phyloP scores from a whole-genome alignment of 2,113 vertebrate genomes.

The Tetrao urogallus region DNA sequence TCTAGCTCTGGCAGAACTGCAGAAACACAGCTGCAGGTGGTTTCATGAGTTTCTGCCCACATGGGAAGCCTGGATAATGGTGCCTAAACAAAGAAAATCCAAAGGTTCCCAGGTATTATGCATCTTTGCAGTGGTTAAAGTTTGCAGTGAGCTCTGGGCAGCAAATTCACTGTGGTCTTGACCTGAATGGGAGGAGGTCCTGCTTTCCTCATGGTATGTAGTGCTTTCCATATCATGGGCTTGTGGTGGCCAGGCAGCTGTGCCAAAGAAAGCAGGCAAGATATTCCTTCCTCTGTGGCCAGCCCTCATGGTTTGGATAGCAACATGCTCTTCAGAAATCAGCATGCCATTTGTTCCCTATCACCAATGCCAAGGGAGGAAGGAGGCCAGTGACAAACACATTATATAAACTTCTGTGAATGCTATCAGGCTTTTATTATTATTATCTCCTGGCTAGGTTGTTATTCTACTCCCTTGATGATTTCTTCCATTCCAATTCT shows the following conservation, averaged over 20 bases:
- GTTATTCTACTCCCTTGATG: not conserved
- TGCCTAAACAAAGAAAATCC: not conserved
- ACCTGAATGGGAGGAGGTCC: not conserved
- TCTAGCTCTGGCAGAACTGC: not conserved
- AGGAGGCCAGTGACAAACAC: not conserved
- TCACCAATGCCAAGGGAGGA: not conserved
- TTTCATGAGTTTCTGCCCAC: not conserved
- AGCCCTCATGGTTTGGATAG: not conserved
- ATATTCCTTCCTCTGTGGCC: not conserved
- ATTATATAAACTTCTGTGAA: not conserved
- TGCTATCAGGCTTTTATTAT: not conserved
- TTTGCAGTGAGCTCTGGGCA: not conserved
- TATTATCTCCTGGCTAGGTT: not conserved
- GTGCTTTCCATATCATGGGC: not conserved
- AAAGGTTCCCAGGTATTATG: not conserved
- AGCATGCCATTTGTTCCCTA: not conserved
- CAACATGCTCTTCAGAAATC: not conserved
- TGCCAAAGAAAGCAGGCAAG: not conserved
- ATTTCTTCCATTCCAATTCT: not conserved
- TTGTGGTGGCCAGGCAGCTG: not conserved
- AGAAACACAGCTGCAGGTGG: not conserved
- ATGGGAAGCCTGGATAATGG: not conserved
- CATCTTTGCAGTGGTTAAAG: not conserved
- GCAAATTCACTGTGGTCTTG: fast-evolving
- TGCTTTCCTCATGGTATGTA: fast-evolving